Base-by-base conservation (phyloP, 2,888 invertebrate species). In the Agrotis segetum region DNA sequence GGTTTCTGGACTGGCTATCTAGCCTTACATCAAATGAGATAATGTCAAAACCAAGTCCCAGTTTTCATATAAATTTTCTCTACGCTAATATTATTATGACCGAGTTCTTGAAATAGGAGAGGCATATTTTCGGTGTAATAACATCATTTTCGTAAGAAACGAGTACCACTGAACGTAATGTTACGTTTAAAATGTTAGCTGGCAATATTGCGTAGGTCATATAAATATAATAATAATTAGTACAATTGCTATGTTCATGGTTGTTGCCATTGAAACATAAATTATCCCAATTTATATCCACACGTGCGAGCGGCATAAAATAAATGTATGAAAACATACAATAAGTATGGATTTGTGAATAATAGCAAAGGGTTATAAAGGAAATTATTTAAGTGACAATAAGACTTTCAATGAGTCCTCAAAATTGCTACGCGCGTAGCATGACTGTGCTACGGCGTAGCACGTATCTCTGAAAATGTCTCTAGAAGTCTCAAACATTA, bases 91-190 rank as follows among this genome's bases (percentile, higher is more conserved):
- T 69, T 72, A 58, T 75, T 67, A 46, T 82, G 71, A 63, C 75
- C 73, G 67, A 79, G 69, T 67, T 84, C 63, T 80, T 77, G 66
- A 74, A 82, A 66, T 69, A 68, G 53, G 70, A 74, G 67, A 55
- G 58, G 19, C 70, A 62, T 68, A 65, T 70, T 65, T 71, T 74
- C 64, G 19, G 40, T 70, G 60, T 50, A 61, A 85, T 79, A 79
- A 72, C 40, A 71, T 74, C 44, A 61, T 74, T 77, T 76, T 74
- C 74, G 71, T 55, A 56, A 59, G 29, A 59, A 56, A 61, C 46
- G 11, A 64, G 56, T 47, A 49, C 61, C 21, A 52, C 34, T 44
- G 16, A 44, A 62, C 13, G 19, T 50, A 14, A 24, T 62, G 16
- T n/a, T 56, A 77, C 14, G 49, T 49, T 77, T 53, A 17, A 40